phyloP scores from a whole-genome alignment of 2,113 vertebrate species.

The Eclectus roratus region DNA sequence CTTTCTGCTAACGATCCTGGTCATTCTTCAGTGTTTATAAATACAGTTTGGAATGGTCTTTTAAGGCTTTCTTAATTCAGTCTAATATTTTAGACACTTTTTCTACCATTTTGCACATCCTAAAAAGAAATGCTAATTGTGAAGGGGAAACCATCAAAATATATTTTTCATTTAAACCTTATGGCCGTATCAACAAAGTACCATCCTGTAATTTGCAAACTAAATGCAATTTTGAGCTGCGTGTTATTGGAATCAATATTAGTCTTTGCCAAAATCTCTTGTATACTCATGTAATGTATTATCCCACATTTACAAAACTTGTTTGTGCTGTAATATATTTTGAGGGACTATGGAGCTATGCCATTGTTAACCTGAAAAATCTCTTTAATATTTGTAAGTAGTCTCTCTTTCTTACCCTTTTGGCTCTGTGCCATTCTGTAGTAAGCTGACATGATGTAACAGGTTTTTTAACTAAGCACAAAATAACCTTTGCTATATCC shows the following conservation, averaged over 20 bases:
- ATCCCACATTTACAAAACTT: background rate
- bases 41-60: background rate
- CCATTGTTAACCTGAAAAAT: background rate
- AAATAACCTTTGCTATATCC: background rate
- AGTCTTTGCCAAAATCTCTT: background rate
- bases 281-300: background rate
- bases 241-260: background rate
- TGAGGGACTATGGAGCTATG: background rate
- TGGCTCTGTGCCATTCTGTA: background rate
- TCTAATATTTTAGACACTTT: background rate
- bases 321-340: background rate
- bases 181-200: background rate
- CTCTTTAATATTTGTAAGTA: background rate
- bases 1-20: background rate
- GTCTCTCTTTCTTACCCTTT: background rate
- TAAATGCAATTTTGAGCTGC: background rate
- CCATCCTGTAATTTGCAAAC: background rate
- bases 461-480: background rate
- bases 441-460: background rate
- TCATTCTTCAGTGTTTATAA: background rate
- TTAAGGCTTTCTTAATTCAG: background rate
- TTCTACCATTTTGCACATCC: background rate
- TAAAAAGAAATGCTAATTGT: background rate
- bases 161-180: background rate
- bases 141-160: background rate